Percentiles rank a stretch among this genome's conserved stretches.
Conservation (phyloP, 2,888 invertebrate species). For the Gibbula magus region DNA sequence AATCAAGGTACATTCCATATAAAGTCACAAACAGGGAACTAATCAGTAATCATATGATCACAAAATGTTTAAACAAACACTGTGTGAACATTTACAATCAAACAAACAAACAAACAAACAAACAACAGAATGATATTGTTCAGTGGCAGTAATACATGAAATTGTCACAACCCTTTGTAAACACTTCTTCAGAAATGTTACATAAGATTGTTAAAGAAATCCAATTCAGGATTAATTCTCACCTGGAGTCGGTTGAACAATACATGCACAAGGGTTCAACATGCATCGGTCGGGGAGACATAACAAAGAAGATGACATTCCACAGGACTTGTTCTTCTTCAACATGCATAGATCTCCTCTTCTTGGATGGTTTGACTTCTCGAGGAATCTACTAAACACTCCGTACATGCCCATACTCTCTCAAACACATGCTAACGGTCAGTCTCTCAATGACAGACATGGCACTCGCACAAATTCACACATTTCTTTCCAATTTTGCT, state of each 20-base stretch:
- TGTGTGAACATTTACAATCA: slow-evolving; percentile 17
- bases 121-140: too few species aligned
- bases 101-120: background rate
- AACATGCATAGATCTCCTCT: background rate
- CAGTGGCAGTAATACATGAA: slow-evolving; percentile 2
- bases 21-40: background rate
- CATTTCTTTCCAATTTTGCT: background rate
- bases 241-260: background rate
- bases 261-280: too few species aligned
- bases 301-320: background rate
- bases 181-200: background rate
- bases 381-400: background rate
- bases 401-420: background rate
- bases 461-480: slow-evolving; percentile 67
- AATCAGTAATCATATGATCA: background rate
- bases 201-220: background rate
- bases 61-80: slow-evolving; percentile 22
- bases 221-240: background rate
- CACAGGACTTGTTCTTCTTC: background rate
- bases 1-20: background rate
- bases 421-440: slow-evolving; percentile 19
- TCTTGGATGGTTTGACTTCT: background rate
- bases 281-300: too few species aligned
- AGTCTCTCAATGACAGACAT: slow-evolving; percentile 75
- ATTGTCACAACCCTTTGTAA: background rate